phyloP scores from a whole-genome alignment of 2,113 vertebrate species.

The Gambusia holbrooki region DNA sequence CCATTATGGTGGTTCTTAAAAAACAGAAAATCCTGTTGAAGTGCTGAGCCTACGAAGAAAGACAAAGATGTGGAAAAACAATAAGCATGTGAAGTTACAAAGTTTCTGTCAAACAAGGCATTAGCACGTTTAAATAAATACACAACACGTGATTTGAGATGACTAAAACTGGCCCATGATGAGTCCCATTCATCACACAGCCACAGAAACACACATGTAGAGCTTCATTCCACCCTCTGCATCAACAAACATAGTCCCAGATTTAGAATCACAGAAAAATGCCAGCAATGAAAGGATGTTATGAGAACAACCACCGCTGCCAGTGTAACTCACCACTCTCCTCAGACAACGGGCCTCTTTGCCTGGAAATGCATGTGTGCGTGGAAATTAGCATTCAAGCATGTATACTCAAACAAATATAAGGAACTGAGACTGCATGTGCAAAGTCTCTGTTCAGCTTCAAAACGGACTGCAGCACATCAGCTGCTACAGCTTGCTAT shows the following conservation, averaged over 20 bases:
- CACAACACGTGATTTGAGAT: constrained; percentile 34
- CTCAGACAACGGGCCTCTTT: constrained; percentile 15
- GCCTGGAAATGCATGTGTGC: not conserved
- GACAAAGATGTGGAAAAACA: constrained; percentile 11
- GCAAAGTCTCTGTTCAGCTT: constrained; percentile 55
- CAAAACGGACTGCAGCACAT: constrained; percentile 19
- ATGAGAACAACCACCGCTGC: constrained; percentile 58
- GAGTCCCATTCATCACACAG: constrained; percentile 35
- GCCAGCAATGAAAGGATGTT: constrained; percentile 70
- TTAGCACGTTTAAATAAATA: constrained; percentile 58
- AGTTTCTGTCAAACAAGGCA: constrained; percentile 51
- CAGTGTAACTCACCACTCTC: constrained; percentile 35
- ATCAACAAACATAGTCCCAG: constrained; percentile 70
- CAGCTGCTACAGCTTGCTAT: constrained; percentile 42
- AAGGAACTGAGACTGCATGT: constrained; percentile 18
- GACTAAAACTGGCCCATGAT: constrained; percentile 28
- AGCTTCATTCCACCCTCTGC: constrained; percentile 59
- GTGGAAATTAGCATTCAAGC: constrained; percentile 11
- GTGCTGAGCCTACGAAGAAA: not conserved
- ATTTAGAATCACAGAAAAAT: constrained; percentile 74
- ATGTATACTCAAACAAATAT: constrained; percentile 34
- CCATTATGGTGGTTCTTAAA: not conserved
- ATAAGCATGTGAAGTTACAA: constrained; percentile 26
- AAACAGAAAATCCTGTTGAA: constrained; percentile 16
- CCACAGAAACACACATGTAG: constrained; percentile 14